A percentile compares a stretch with the other conserved stretches of the same genome.
Evolutionary conservation across 1,140 invertebrate genomes (phyloP).

Genomic region (Drosophila tani): DNA sequence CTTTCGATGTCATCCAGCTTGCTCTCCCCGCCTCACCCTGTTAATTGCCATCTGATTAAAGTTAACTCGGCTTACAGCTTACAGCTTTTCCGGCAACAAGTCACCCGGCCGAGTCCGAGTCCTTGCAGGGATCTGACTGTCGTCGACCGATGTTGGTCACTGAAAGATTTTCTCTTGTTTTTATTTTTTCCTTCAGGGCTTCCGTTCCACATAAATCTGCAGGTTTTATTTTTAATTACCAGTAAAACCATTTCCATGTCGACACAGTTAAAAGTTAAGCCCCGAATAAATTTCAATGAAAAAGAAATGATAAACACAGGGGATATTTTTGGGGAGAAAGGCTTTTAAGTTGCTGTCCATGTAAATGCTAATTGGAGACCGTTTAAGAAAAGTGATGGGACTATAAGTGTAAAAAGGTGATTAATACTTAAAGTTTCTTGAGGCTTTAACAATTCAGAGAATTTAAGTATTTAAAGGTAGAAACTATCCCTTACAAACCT

Average conservation of each 20-base stretch:
- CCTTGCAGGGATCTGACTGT: constrained; percentile 2
- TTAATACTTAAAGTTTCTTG: background rate
- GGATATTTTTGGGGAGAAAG: constrained; percentile 1
- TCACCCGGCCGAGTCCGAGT: constrained; percentile 29
- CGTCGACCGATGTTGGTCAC: constrained; percentile 16
- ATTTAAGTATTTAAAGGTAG: background rate
- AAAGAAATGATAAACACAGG: constrained; percentile 29
- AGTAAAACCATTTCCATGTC: constrained; percentile 52
- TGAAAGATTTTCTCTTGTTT: constrained; percentile 16
- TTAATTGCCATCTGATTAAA: constrained; percentile 55
- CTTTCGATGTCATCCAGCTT: background rate
- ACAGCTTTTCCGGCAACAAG: constrained; percentile 47
- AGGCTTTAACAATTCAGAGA: background rate
- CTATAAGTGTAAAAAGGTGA: no score
- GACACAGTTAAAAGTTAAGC: constrained; percentile 40
- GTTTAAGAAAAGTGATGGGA: background rate
- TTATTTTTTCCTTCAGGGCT: constrained; percentile 17
- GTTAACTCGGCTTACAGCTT: constrained; percentile 44
- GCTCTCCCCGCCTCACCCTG: background rate
- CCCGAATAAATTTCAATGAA: constrained; percentile 45
- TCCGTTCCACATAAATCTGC: constrained; percentile 57
- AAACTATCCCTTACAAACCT: background rate
- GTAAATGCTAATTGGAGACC: constrained; percentile 5
- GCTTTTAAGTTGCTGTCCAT: constrained; percentile 14
- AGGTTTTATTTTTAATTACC: constrained; percentile 61